Base-by-base conservation (phyloP, 35 echinoderm and acorn worm species). In the Ophioderma brevispina region DNA sequence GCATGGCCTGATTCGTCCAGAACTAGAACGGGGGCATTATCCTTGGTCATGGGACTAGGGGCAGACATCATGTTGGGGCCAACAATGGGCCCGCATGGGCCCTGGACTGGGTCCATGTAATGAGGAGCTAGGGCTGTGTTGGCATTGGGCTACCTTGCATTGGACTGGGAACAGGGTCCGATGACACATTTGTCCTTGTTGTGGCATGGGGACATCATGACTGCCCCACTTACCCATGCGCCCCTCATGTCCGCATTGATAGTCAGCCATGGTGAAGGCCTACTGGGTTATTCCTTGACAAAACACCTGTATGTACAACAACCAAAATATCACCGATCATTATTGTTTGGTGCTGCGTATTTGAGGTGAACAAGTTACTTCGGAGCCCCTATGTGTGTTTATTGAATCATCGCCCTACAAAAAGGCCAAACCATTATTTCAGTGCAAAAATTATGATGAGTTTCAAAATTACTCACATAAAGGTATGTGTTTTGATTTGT, bases 31-130 rank as follows among this genome's bases (percentile, higher is more conserved):
- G 18, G 80, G 37, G 38, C 41, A 46, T 78, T 31, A 14, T 23
- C 79, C 79, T 64, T 85, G 83, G 35, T 13, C 55, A 85, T 85
- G 0, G 83, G 83, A 30, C 83, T 85, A 2, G 32, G 52, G 0
- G 83, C 83, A 36, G 52, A 35, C 82, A 91, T 91, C 82, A 85
- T 85, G 36, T 63, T 82, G 36, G 83, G 82, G 33, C 82, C 90
- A 77, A 37, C 82, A 81, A 91, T 86, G 1, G 90, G 90, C 36
- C 90, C 84, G 82, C 59, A 76, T 91, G 19, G 90, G 82, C 38
- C 90, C 89, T 18, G 90, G 90, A 43, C 90, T 91, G 15, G 90
- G 82, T 35, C 82, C 90, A 55, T 81, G 81, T 55, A 85, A 82
- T 13, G 40, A 76, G 32, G 83, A 85, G 36, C 83, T 70, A 1